These are phyloP conservation scores for Aleadryas rufinucha DNA, from an alignment of 2,113 vertebrate genomes.

Conservation along the genomic window DNA sequence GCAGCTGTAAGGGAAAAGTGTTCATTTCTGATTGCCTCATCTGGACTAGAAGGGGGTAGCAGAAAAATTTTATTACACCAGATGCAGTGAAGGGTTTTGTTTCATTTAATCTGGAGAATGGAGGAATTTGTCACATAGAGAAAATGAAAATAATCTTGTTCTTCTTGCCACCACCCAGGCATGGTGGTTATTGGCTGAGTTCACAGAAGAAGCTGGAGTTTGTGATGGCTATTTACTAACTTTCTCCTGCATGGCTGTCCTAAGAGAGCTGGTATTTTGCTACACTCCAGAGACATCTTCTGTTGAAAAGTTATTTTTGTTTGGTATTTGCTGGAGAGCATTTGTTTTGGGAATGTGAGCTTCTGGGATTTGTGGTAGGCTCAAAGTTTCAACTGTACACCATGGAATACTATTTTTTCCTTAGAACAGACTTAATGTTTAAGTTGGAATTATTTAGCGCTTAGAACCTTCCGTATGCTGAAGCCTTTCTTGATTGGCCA, in stretches of 20 bases:
- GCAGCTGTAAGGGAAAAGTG: slow-evolving; percentile 39
- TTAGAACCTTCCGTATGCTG: neutral
- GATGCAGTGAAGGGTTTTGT: slow-evolving; percentile 13
- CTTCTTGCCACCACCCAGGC: neutral
- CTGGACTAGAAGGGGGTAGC: slow-evolving; percentile 26
- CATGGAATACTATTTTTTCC: neutral
- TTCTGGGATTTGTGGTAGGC: slow-evolving; percentile 53
- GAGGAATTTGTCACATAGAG: slow-evolving; percentile 56
- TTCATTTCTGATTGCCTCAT: slow-evolving; percentile 53
- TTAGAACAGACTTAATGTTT: neutral
- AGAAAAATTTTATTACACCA: slow-evolving; percentile 46
- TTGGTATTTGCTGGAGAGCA: slow-evolving; percentile 60
- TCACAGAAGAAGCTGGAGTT: slow-evolving; percentile 26
- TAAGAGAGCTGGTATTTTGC: slow-evolving; percentile 14
- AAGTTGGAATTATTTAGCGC: slow-evolving; percentile 17
- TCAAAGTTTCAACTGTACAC: slow-evolving; percentile 34
- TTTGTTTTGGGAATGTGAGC: slow-evolving; percentile 40
- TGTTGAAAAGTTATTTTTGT: slow-evolving; percentile 64
- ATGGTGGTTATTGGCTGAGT: neutral
- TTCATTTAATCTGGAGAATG: slow-evolving; percentile 53
- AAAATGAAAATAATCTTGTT: slow-evolving; percentile 59
- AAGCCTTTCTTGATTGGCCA: neutral
- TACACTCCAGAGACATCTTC: slow-evolving; percentile 40
- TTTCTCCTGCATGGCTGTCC: slow-evolving; percentile 34
- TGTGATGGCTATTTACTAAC: slow-evolving; percentile 42